Percentiles rank a stretch among this genome's conserved stretches.
Evolutionary conservation across 1,140 invertebrate genomes (phyloP).

Genomic region (Pectinophora gossypiella): DNA sequence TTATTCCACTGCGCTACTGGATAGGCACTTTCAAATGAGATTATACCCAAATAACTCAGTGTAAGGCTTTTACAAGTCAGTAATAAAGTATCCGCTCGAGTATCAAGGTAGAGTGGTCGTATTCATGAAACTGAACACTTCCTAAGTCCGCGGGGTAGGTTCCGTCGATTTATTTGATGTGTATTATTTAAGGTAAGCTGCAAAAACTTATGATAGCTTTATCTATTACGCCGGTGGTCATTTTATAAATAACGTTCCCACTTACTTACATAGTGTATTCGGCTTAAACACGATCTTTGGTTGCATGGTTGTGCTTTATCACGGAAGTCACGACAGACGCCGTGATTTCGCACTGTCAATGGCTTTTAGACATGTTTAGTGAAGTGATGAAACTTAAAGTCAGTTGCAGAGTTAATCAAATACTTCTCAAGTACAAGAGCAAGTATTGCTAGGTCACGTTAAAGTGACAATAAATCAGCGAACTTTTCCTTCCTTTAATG

Average conservation of each 20-base stretch:
- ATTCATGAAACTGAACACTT: background rate
- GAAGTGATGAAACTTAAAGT: background rate
- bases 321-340: background rate
- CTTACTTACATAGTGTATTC: background rate
- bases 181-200: constrained; percentile 9
- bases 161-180: constrained; percentile 14
- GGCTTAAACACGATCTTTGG: background rate
- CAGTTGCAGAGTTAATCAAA: background rate
- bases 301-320: background rate
- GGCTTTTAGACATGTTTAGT: background rate
- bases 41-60: background rate
- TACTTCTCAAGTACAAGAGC: background rate
- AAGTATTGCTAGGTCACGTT: background rate
- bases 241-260: background rate
- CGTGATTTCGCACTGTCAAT: background rate
- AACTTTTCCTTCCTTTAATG: background rate
- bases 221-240: background rate
- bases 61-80: background rate
- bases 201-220: background rate
- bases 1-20: background rate
- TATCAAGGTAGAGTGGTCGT: constrained; percentile 4
- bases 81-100: background rate
- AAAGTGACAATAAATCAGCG: background rate
- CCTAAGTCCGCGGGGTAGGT: constrained; percentile 9
- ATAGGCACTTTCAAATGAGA: background rate